Base-by-base conservation (phyloP, 2,113 vertebrate genomes). In the Larimichthys crocea region DNA sequence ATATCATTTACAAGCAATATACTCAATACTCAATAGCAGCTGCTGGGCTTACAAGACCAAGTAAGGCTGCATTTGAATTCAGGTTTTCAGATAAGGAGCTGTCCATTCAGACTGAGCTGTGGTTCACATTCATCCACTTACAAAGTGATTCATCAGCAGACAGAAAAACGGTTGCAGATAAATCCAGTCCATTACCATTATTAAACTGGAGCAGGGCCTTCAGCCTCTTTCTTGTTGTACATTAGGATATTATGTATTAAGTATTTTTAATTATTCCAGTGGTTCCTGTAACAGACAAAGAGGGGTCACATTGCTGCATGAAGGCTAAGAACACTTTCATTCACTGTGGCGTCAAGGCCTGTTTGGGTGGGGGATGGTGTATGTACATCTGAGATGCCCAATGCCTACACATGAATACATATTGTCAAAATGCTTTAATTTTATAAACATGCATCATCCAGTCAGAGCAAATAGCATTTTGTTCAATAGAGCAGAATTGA, bases 181-280 rank as follows among this genome's bases (percentile, higher is more conserved):
- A 88, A 85, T 76, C 76, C 68, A 50, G 53, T 74, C 88, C 90
- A 90, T 90, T 90, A 84, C 74, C 71, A 15, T 89, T 82, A 89
- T 90, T 92, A 87, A 83, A 80, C 11, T 14, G 63, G 60, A 80
- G 63, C 62, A 16, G 35, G 22, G 63, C 60, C 48, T 63, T 72
- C 35, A 85, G 20, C 78, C 20, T 57, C 76, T 26, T 29, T 19
- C 40, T 49, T 81, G 52, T 76, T 75, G 15, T 40, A 35, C 48
- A 70, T 74, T 63, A 61, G 44, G 16, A 67, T 55, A 70, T 78
- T 80, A 79, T 64, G 71, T n/a, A 46, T 46, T 65, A 65, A 7
- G 5, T 79, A 11, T 74, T 19, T 67, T 24, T 24, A 22, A 63
- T 76, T 57, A 66, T 40, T 81, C 29, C 31, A 4, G 26, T 29